Evolutionary conservation across 2,888 invertebrate genomes (phyloP).

Genomic region (Cepaea hortensis): DNA sequence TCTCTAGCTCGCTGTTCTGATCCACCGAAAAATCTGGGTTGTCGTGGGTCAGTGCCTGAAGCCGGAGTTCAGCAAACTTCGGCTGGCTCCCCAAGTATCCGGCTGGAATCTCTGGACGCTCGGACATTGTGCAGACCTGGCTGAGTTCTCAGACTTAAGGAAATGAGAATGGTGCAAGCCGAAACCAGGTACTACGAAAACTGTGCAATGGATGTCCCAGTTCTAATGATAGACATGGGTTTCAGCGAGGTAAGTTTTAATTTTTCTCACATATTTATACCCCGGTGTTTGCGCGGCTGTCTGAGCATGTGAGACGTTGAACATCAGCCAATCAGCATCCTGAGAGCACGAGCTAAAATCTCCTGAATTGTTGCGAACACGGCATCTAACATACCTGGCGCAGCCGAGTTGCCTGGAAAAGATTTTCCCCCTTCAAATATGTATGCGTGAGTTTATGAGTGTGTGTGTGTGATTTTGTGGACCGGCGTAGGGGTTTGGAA

Average conservation of each 20-base stretch:
- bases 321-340: constrained; percentile 23
- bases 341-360: background rate
- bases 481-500: background rate
- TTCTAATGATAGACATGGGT: background rate
- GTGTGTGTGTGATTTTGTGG: background rate
- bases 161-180: background rate
- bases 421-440: background rate
- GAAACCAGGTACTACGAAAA: too few species aligned
- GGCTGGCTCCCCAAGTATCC: constrained; percentile 69
- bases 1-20: constrained; percentile 54
- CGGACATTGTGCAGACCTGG: constrained; percentile 51
- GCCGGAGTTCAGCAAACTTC: constrained; percentile 63
- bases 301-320: constrained; percentile 15
- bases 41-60: constrained; percentile 60
- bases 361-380: background rate
- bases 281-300: background rate
- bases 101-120: constrained; percentile 61
- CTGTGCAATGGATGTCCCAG: too few species aligned
- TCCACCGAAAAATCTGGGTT: constrained; percentile 47
- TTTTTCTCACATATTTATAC: constrained; percentile 29
- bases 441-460: background rate
- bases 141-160: background rate
- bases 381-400: background rate
- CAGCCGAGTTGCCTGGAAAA: background rate
- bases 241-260: background rate